Base-by-base conservation (phyloP, 2,113 vertebrate species). In the Atrichornis clamosus region DNA sequence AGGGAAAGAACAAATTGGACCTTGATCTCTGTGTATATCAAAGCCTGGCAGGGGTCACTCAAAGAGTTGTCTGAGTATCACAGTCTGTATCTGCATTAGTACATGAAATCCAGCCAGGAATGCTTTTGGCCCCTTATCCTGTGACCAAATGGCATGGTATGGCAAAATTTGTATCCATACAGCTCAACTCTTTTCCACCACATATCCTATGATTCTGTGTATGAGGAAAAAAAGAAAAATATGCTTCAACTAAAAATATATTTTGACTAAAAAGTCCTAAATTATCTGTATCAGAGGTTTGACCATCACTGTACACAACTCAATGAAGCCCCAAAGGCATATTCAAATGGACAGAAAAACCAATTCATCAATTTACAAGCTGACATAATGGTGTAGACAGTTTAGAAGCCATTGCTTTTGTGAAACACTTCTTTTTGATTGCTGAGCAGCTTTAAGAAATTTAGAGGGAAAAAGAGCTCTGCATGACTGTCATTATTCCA, bases 121-220 rank as follows among this genome's bases (percentile, higher is more conserved):
- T 44, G 44, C 24, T 55, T 64, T 59, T 59, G 32, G 16, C 7
- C 15, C 28, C 16, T 53, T 7, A 6, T 35, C 16, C 32, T 62
- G 8, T 27, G 22, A 10, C 24, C 49, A 74, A 69, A 68, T 12
- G 28, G 33, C 30, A 75, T 0, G 0, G 28, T 39, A 64, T 8
- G 24, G 46, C 33, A 77, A 79, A 84, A 76, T 39, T 15, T 37
- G 3, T 21, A 80, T n/a, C 58, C 22, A 23, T n/a, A 65, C 7
- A 72, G 30, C 33, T 80, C 63, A 84, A 41, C 15, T 67, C 33
- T 67, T 72, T 62, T 27, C 41, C 58, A 84, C 16, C 26, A 30
- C 3, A 50, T 17, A 20, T 37, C 8, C 52, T n/a, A 33, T 67
- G 46, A 44, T 32, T 35, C 42, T 32, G 23, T 27, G 14, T 30